These are phyloP conservation scores for Scaptomyza pallida DNA, from an alignment of 1,140 invertebrate species.

Conservation along the genomic window DNA sequence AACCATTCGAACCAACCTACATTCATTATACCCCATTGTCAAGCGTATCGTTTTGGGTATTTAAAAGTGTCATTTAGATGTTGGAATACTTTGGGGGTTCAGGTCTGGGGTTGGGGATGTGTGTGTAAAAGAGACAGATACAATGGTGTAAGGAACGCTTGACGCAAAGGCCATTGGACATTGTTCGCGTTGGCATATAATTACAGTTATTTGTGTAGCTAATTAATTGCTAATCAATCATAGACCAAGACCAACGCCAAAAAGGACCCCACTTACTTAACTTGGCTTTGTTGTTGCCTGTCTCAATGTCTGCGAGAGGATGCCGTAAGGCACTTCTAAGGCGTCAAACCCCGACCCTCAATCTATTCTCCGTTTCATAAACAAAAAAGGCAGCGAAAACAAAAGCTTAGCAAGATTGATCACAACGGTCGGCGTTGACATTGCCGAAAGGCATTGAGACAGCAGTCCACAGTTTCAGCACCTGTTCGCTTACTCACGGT, in stretches of 20 bases:
- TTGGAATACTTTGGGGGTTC: background rate
- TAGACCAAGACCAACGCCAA: conserved; percentile 55
- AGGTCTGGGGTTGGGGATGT: conserved; percentile 1
- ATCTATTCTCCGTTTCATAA: conserved; percentile 48
- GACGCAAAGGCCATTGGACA: conserved; percentile 47
- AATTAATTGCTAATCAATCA: conserved; percentile 83
- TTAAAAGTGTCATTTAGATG: conserved; percentile 6
- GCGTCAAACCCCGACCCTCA: conserved; percentile 39
- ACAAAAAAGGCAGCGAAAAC: conserved; percentile 78
- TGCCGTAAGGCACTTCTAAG: conserved; percentile 58
- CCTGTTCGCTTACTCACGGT: conserved; percentile 80
- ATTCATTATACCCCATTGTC: no score
- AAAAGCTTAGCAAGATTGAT: conserved; percentile 82
- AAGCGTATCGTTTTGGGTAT: no score
- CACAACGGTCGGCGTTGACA: conserved; percentile 60
- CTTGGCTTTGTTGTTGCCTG: conserved; percentile 56
- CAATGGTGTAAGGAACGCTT: conserved; percentile 20
- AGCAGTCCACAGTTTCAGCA: conserved; percentile 53
- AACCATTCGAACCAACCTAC: no score
- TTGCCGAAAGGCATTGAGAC: conserved; percentile 23
- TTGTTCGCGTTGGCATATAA: conserved; percentile 69
- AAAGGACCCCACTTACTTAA: conserved; percentile 47
- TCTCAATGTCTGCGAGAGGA: conserved; percentile 55
- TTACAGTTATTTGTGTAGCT: conserved; percentile 82
- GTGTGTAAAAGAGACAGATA: background rate